phyloP scores from a whole-genome alignment of 2,888 invertebrate genomes.

The Oscheius onirici region DNA sequence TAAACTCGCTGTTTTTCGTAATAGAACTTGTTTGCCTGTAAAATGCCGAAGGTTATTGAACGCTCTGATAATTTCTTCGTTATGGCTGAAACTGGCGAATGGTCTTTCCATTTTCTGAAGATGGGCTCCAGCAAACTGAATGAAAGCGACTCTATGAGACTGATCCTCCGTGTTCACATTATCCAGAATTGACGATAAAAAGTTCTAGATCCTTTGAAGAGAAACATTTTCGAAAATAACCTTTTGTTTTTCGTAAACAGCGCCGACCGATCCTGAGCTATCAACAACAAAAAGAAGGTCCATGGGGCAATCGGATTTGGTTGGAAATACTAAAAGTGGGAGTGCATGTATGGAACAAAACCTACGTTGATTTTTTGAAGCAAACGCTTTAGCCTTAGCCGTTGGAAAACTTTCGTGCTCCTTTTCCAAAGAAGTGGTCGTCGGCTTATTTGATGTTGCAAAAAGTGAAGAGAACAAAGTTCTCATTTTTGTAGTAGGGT shows the following conservation, averaged over 20 bases:
- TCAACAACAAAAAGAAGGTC: conserved; percentile 68
- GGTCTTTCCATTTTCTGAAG: conserved; percentile 69
- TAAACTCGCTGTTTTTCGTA: conserved; percentile 9
- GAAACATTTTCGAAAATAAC: conserved; percentile 24
- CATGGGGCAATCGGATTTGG: conserved; percentile 51
- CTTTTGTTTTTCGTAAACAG: conserved; percentile 64
- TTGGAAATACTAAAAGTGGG: background rate
- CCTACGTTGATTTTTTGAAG: conserved; percentile 10
- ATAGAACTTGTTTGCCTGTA: conserved; percentile 42
- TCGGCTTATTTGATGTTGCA: background rate
- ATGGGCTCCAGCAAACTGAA: conserved; percentile 68
- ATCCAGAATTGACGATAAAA: conserved; percentile 46
- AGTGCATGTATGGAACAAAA: background rate
- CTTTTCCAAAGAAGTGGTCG: conserved; percentile 7
- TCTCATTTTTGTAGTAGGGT: background rate
- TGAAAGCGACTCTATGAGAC: conserved; percentile 62
- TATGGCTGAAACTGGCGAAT: conserved; percentile 49
- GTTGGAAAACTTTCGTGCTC: background rate
- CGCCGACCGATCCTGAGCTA: conserved; percentile 66
- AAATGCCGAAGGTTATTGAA: conserved; percentile 59
- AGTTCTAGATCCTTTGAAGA: conserved; percentile 34
- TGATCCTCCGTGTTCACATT: conserved; percentile 46
- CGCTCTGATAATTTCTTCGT: conserved; percentile 60
- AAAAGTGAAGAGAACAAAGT: background rate
- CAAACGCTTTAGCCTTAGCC: conserved; percentile 2